Conservation (phyloP, 2,888 invertebrate species). For the Netelia fuscicornis region DNA sequence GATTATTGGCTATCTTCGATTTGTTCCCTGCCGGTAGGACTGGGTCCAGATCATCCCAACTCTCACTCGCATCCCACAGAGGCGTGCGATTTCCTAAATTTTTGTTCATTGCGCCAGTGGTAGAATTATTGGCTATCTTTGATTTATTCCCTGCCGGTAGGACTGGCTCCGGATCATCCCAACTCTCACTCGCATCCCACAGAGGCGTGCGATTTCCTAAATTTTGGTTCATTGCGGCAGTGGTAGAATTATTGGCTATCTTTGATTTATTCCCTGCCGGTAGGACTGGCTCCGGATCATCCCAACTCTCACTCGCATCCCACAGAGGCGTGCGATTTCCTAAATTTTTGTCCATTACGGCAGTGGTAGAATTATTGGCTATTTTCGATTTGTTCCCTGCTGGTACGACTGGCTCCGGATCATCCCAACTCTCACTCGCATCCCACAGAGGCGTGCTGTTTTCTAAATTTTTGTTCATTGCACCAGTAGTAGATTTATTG, state of each 20-base stretch:
- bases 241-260: background rate
- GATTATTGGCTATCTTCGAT: background rate
- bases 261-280: background rate
- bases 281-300: background rate
- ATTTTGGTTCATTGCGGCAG: no score
- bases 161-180: background rate
- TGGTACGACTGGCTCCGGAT: no score
- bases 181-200: background rate
- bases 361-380: no score
- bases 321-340: background rate
- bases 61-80: background rate
- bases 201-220: background rate
- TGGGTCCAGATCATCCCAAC: background rate
- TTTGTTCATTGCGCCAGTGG: background rate
- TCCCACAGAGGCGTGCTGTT: no score
- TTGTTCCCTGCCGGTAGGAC: background rate
- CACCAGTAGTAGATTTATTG: no score
- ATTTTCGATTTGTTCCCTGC: no score
- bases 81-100: background rate
- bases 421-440: no score
- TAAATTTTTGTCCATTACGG: no score
- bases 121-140: background rate
- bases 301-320: background rate
- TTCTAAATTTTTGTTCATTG: no score
- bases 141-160: background rate